phyloP scores from a whole-genome alignment of 2,888 invertebrate genomes.

The Parascotia fuliginaria region DNA sequence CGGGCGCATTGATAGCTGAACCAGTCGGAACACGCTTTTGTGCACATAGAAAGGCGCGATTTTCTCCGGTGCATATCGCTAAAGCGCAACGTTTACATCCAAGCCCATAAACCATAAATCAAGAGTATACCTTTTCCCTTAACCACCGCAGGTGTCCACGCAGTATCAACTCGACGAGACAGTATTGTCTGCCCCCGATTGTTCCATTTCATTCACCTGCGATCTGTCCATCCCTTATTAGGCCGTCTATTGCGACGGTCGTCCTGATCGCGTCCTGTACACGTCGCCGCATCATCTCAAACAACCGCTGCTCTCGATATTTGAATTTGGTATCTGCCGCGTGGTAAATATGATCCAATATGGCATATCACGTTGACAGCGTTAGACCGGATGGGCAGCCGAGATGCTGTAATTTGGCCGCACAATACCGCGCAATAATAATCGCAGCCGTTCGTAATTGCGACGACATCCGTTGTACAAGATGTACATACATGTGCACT shows the following conservation, averaged over 20 bases:
- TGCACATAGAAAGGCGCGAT: slow-evolving; percentile 65
- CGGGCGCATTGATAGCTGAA: slow-evolving; percentile 59
- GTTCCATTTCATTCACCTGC: slow-evolving; percentile 70
- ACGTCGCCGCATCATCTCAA: slow-evolving; percentile 47
- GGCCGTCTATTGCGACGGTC: slow-evolving; percentile 52
- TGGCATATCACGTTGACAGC: slow-evolving; percentile 28
- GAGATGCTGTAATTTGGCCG: slow-evolving; percentile 81
- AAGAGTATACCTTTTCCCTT: slow-evolving; percentile 55
- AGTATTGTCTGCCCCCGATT: slow-evolving; percentile 57
- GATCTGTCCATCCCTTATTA: slow-evolving; percentile 67
- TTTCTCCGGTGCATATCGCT: slow-evolving; percentile 68
- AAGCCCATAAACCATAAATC: slow-evolving; percentile 63
- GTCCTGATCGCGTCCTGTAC: slow-evolving; percentile 52
- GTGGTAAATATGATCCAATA: slow-evolving; percentile 44
- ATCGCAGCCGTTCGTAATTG: slow-evolving; percentile 79
- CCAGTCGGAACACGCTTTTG: slow-evolving; percentile 59
- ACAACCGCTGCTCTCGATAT: slow-evolving; percentile 10
- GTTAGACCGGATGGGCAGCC: slow-evolving; percentile 79
- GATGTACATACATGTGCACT: slow-evolving; percentile 64
- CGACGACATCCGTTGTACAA: slow-evolving; percentile 78
- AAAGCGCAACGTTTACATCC: slow-evolving; percentile 54
- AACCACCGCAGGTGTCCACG: slow-evolving; percentile 69
- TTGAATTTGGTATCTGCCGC: slow-evolving; percentile 37
- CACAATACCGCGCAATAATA: slow-evolving; percentile 82
- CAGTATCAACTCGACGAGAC: slow-evolving; percentile 55